Conservation (phyloP, 1,140 invertebrate species). For the Aphaenogaster rudis region DNA sequence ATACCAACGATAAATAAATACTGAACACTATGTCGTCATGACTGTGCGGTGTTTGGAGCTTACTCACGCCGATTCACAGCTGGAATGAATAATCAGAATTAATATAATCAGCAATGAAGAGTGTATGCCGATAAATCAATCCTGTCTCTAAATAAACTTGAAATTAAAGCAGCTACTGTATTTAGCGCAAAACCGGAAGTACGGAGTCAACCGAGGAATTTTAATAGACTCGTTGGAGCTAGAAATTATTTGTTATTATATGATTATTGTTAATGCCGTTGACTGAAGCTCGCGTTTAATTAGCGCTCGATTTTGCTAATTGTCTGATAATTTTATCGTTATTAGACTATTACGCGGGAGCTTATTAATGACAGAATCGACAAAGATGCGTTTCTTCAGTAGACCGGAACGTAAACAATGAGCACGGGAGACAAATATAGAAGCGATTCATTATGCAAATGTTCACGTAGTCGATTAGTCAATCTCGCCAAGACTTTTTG, state of each 20-base stretch:
- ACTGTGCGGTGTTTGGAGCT: not conserved
- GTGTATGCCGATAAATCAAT: not conserved
- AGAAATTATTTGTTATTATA: constrained; percentile 8
- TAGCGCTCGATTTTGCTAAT: not conserved
- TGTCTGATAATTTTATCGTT: not conserved
- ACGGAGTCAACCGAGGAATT: not conserved
- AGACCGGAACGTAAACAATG: not conserved
- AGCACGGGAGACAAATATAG: not conserved
- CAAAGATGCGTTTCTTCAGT: not conserved
- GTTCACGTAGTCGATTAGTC: not conserved
- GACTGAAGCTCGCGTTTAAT: not conserved
- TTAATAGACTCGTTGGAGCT: not conserved
- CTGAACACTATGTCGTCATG: not conserved
- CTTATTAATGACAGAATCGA: not conserved
- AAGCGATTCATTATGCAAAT: not conserved
- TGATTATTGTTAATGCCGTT: not conserved
- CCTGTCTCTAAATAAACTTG: not conserved
- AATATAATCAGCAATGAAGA: not conserved
- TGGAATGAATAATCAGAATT: constrained; percentile 21
- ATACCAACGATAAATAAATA: constrained; percentile 20
- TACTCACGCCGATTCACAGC: not conserved
- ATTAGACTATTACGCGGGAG: not conserved
- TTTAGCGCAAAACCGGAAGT: not conserved
- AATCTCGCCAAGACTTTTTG: not conserved
- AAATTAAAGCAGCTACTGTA: not conserved